Evolutionary conservation across 2,113 vertebrate species (phyloP), one percentile per base, ranked within the genome.

Genomic region (Saguinus imperator): DNA sequence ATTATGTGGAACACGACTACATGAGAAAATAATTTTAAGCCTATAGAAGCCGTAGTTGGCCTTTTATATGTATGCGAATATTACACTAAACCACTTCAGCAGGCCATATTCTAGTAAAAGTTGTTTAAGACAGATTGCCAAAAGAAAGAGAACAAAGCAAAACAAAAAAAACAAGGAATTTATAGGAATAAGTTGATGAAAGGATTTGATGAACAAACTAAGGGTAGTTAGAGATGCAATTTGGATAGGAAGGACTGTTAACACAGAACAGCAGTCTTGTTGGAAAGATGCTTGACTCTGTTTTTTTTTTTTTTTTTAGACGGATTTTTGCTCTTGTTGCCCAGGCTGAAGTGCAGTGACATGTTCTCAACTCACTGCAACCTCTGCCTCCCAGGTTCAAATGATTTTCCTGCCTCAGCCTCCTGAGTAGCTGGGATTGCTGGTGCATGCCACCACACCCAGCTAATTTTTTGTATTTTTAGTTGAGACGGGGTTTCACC

Each of bases 1-100:
- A 48, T 76, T 45, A 45, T 76, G 43, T 29, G 25, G 13, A 16
- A 2, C 14, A 29, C 29, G 43, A 45, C 73, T 48, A 43, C 27
- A 27, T 85, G 81, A 88, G 73, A 79, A 92, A 91, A 89, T 50
- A 48, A 43, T 80, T 68, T 83, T 76, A 75, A 94, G 21, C 25
- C 66, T 94, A 2, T 94, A 86, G 55, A 73, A 92, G 29, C 27
- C 45, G 25, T 81, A 82, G 50, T 70, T 68, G 20, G 73, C 35
- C 52, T 89, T 93, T 91, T 79, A 50, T 9, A 48, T 40, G 18
- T 96, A 4, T 11, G 77, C 50, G 43, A 64, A 57, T 52, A 70
- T 52, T 80, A 73, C 7, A 32, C 37, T 55, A 90, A 73, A 75
- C 37, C 80, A 81, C 21, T 86, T 82, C 27, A 89, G 29, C 35